Percentiles rank a stretch among this genome's conserved stretches.
phyloP scores from a whole-genome alignment of 2,113 vertebrate species.

The Caranx melampygus region DNA sequence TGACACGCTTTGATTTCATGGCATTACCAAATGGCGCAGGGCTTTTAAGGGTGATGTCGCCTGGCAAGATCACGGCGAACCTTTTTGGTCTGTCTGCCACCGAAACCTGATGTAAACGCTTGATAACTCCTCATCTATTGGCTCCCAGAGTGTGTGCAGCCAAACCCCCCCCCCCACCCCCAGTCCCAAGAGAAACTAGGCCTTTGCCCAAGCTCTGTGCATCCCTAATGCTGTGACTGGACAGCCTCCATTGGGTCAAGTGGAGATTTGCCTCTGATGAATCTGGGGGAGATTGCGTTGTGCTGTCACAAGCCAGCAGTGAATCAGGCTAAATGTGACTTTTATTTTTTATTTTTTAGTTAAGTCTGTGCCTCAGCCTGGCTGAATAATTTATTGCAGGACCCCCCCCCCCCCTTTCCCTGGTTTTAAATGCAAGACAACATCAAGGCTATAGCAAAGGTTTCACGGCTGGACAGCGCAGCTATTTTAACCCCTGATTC shows the following conservation, averaged over 20 bases:
- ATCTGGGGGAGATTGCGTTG: conserved; percentile 68
- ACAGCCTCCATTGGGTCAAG: conserved; percentile 78
- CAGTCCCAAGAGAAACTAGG: conserved; percentile 70
- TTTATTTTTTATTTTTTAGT: conserved; percentile 56
- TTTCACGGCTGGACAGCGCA: not conserved
- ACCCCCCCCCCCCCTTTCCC: not conserved
- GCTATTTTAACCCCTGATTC: conserved; percentile 24
- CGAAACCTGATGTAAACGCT: conserved; percentile 51
- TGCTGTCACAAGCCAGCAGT: conserved; percentile 46
- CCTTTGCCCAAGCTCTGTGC: conserved; percentile 62
- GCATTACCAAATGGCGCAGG: conserved; percentile 7
- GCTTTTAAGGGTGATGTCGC: conserved; percentile 3
- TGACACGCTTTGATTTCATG: conserved; percentile 15
- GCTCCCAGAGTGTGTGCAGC: conserved; percentile 20
- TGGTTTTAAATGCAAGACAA: conserved; percentile 23
- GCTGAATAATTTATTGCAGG: not conserved
- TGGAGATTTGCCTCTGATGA: conserved; percentile 78
- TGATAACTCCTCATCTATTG: conserved; percentile 50
- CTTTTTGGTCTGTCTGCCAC: not conserved
- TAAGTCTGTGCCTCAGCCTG: conserved; percentile 38
- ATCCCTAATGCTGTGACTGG: conserved; percentile 75
- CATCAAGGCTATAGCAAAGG: conserved; percentile 9
- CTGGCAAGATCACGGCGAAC: not conserved
- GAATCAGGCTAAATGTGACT: conserved; percentile 58
- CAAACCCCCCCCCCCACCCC: conserved; percentile 32